Conservation (phyloP, 2,888 invertebrate species). For the Mongoloraphidia duomilia region DNA sequence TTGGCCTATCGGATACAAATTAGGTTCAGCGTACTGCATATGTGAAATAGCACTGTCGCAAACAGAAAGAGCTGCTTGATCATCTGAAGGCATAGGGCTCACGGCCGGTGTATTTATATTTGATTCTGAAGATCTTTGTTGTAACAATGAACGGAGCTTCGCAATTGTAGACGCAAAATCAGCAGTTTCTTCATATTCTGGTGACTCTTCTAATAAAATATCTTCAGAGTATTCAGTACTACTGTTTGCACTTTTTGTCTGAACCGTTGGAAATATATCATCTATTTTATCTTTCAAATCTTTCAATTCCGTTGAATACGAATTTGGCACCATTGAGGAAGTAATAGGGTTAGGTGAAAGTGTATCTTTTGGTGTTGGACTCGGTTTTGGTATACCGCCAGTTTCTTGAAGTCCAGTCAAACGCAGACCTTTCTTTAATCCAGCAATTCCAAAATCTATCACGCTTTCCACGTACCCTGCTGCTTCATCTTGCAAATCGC, state of each 20-base stretch:
- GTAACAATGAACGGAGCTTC: conserved; percentile 46
- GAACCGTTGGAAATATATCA: no score
- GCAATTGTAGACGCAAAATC: conserved; percentile 60
- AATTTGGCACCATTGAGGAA: background rate
- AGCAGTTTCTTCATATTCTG: conserved; percentile 56
- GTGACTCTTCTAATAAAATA: conserved; percentile 31
- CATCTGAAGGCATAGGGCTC: conserved; percentile 23
- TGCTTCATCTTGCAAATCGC: conserved; percentile 49
- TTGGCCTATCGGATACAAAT: no score
- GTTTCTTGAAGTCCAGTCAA: conserved; percentile 45
- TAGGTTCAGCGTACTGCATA: no score
- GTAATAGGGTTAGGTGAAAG: background rate
- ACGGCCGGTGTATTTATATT: conserved; percentile 27
- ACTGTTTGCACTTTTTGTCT: no score
- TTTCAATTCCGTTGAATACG: background rate
- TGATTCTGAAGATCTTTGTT: conserved; percentile 33
- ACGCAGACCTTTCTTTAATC: conserved; percentile 41
- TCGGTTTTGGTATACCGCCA: conserved; percentile 19
- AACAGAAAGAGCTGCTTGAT: no score
- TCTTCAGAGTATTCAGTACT: background rate
- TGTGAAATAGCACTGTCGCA: no score
- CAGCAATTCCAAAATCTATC: conserved; percentile 45
- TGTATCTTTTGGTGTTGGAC: background rate
- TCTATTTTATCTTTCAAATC: background rate
- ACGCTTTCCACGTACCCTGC: conserved; percentile 49